phyloP scores from a whole-genome alignment of 1,140 invertebrate genomes.

The Colletes latitarsis region DNA sequence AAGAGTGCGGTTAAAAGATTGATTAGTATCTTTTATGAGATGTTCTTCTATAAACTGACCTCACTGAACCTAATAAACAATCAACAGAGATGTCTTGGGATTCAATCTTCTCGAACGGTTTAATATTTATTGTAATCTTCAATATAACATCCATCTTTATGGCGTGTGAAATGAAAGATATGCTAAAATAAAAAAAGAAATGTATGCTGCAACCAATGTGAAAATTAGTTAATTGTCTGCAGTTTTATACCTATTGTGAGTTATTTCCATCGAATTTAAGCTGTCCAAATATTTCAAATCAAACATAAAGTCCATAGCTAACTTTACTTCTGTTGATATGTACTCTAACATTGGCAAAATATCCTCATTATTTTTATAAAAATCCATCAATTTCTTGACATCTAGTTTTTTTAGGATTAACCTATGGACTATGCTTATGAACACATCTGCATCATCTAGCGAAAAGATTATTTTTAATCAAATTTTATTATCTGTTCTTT shows the following conservation, averaged over 20 bases:
- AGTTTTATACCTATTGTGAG: slow-evolving; percentile 61
- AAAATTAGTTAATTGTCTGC: neutral
- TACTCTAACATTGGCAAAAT: slow-evolving; percentile 62
- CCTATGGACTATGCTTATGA: slow-evolving; percentile 65
- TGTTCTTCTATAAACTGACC: slow-evolving; percentile 52
- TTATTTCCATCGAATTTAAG: slow-evolving; percentile 63
- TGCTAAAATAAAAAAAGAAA: slow-evolving; percentile 59
- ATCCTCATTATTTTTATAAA: slow-evolving; percentile 57
- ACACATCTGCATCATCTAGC: slow-evolving; percentile 47
- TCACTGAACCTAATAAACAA: slow-evolving; percentile 65
- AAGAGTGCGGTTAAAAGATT: neutral
- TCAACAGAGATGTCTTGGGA: slow-evolving; percentile 57
- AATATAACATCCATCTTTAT: slow-evolving; percentile 66
- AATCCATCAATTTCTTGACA: slow-evolving; percentile 19
- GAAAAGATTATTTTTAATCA: slow-evolving; percentile 3
- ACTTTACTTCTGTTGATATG: slow-evolving; percentile 65
- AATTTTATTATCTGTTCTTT: neutral
- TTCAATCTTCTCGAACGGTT: slow-evolving; percentile 63
- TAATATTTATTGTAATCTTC: slow-evolving; percentile 62
- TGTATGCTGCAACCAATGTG: neutral
- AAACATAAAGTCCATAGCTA: slow-evolving; percentile 70
- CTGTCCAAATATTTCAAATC: slow-evolving; percentile 61
- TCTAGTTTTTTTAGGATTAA: slow-evolving; percentile 65
- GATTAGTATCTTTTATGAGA: neutral
- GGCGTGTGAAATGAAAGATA: slow-evolving; percentile 61